Evolutionary conservation across 2,113 vertebrate genomes (phyloP).

Genomic region (Agelaius tricolor): DNA sequence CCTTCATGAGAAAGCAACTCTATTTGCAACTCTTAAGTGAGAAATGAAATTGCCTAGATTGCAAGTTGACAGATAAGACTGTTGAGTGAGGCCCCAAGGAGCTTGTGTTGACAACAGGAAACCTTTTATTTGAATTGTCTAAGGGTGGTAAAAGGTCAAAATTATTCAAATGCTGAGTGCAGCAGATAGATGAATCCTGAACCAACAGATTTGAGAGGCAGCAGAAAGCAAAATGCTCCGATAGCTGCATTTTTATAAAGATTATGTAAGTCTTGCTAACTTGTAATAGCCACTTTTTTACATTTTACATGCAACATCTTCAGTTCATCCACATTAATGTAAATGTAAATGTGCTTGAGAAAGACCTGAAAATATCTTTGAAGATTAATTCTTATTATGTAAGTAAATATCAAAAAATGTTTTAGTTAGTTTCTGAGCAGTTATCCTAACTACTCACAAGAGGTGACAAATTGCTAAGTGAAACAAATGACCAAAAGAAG

Average conservation of each 20-base stretch:
- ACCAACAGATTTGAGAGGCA: constrained; percentile 35
- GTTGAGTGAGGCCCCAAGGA: constrained; percentile 31
- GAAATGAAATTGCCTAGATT: constrained; percentile 14
- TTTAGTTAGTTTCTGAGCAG: constrained; percentile 3
- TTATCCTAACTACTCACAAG: constrained; percentile 35
- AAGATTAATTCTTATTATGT: constrained; percentile 13
- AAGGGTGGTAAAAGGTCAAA: constrained; percentile 58
- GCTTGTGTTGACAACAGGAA: constrained; percentile 20
- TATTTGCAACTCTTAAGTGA: constrained; percentile 8
- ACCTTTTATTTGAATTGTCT: constrained; percentile 52
- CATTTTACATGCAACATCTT: constrained; percentile 49
- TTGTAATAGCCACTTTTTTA: constrained; percentile 46
- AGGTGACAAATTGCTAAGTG: constrained; percentile 17
- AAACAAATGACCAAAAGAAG: neutral
- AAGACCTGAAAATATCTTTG: constrained; percentile 33
- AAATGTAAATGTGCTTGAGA: constrained; percentile 39
- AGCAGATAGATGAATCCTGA: constrained; percentile 25
- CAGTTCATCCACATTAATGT: constrained; percentile 46
- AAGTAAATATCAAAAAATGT: constrained; percentile 5
- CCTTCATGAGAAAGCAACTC: constrained; percentile 1
- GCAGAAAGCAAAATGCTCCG: constrained; percentile 24
- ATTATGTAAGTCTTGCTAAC: constrained; percentile 27
- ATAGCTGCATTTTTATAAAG: constrained; percentile 12
- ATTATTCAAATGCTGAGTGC: constrained; percentile 51
- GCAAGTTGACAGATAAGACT: constrained; percentile 14